phyloP scores from a whole-genome alignment of 2,797 vertebrate genomes.

The Leptoclinus maculatus region DNA sequence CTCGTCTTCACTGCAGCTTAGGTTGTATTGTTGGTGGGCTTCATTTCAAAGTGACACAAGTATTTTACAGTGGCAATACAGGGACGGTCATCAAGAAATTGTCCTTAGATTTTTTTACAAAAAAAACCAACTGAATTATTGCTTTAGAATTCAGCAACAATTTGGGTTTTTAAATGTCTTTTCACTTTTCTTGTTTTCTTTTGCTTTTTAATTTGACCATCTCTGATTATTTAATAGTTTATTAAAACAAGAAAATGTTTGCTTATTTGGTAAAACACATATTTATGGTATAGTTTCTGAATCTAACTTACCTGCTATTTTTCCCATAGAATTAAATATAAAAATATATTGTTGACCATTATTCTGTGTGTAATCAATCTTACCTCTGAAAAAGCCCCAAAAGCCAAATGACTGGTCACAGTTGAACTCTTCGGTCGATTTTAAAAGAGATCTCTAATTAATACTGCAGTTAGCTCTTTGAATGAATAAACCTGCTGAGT shows the following conservation, averaged over 20 bases:
- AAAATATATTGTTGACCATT: background rate
- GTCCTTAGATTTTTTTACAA: background rate
- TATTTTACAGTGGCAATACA: constrained; percentile 22
- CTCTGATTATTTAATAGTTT: background rate
- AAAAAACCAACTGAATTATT: background rate
- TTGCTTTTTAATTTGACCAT: background rate
- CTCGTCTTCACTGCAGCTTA: constrained; percentile 20
- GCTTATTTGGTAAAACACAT: background rate
- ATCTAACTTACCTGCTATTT: background rate
- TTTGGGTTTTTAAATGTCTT: background rate
- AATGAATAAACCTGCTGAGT: constrained; percentile 46
- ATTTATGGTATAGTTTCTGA: constrained; percentile 2
- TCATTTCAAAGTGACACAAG: constrained; percentile 44
- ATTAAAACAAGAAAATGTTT: background rate
- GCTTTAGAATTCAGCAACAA: background rate
- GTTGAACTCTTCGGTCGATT: constrained; percentile 16
- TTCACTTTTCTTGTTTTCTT: background rate
- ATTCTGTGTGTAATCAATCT: background rate
- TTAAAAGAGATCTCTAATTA: constrained; percentile 41
- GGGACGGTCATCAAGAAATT: background rate
- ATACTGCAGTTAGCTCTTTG: constrained; percentile 39
- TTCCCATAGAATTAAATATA: background rate
- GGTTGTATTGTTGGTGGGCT: constrained; percentile 14
- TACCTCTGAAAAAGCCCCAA: background rate
- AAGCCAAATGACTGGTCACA: background rate